Evolutionary conservation across 2,888 invertebrate genomes (phyloP), one percentile per base, ranked within the genome.

Genomic region (Bombylius discolor): DNA sequence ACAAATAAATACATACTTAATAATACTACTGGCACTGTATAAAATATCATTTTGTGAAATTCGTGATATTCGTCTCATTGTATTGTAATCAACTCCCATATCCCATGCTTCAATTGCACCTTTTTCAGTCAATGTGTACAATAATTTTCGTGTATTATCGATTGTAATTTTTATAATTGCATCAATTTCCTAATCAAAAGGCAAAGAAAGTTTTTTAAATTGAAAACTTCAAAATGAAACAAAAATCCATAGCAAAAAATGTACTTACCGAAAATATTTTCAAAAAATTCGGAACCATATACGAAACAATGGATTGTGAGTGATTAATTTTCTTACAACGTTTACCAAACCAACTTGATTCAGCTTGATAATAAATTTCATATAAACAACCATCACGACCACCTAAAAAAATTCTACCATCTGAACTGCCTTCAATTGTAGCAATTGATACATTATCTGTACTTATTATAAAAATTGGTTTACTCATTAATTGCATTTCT

Each of bases 281-380:
- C 11, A 95, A 78, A 72, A 96, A 93, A 42, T 89, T 88, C 12
- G 95, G 95, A 50, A 96, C 83, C 62, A 96, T 77, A 69, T 88
- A 92, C 47, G 94, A 92, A 34, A 96, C 76, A 6, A 87, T 79
- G 62, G 89, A 87, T 57, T 88, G 90, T 0, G 97, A 95, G 70
- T 94, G 92, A 72, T 98, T 97, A 1, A 95, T 81, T 78, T 95
- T 97, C 71, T 89, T 88, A 71, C 94, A 97, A 62, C 93, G 87
- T 72, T 92, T 89, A 31, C 93, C 91, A 74, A 96, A 93, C 96
- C 96, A 97, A 61, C 89, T 90, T 62, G 86, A 80, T 72, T 88
- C 87, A 50, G 89, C 92, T 80, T 94, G 91, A 76, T 98, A 98
- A 62, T 83, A 82, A 62, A 98, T 85, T 81, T 99, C 99, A 78